Percentiles rank a stretch among this genome's conserved stretches.
Conservation (phyloP, 2,113 vertebrate species). For the Rattus norvegicus region GRCr8 NC_086023.1:104708001-104708500, state of each 20-base stretch:
- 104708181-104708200: neutral
- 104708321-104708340: neutral
- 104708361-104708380: no score
- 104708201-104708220: neutral
- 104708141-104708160: neutral
- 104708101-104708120: neutral
- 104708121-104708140: neutral
- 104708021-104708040: neutral
- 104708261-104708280: neutral
- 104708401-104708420: neutral
- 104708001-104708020: neutral
- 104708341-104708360: neutral
- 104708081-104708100: neutral
- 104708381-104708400: neutral
- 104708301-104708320: neutral
- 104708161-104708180: neutral
- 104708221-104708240: neutral
- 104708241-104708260: neutral
- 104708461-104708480: no score
- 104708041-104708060: neutral
- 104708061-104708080: neutral
- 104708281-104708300: neutral
- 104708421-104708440: neutral
- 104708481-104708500: neutral
- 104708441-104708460: neutral